Evolutionary conservation across 2,888 invertebrate genomes (phyloP).

Genomic region (Leistus spinibarbis): DNA sequence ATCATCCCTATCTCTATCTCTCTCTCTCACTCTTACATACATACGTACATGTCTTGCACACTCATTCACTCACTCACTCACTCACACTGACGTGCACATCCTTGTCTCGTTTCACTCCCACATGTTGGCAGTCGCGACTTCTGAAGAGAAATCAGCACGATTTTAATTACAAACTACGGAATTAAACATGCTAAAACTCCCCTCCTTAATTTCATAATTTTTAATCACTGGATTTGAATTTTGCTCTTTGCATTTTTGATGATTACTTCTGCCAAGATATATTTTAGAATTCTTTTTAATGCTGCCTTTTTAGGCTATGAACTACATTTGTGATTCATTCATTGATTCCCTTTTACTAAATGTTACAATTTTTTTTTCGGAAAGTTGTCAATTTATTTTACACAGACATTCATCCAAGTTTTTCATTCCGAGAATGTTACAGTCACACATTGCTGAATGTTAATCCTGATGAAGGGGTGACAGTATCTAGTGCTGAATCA

Average conservation of each 20-base stretch:
- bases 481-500: no score
- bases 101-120: background rate
- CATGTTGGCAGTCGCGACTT: background rate
- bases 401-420: no score
- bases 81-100: background rate
- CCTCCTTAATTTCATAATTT: constrained; percentile 18
- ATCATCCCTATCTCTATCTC: background rate
- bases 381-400: no score
- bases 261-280: background rate
- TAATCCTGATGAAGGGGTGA: no score
- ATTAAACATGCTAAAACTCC: constrained; percentile 22
- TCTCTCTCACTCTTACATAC: background rate
- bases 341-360: no score
- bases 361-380: no score
- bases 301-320: no score
- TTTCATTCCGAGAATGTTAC: no score
- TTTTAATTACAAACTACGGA: constrained; percentile 34
- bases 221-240: constrained; percentile 8
- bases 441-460: no score
- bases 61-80: background rate
- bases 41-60: background rate
- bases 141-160: background rate
- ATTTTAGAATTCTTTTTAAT: background rate
- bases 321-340: no score
- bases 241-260: background rate